These are phyloP conservation scores for Conops quadrifasciatus DNA, from an alignment of 2,888 invertebrate genomes.

Conservation along the genomic window DNA sequence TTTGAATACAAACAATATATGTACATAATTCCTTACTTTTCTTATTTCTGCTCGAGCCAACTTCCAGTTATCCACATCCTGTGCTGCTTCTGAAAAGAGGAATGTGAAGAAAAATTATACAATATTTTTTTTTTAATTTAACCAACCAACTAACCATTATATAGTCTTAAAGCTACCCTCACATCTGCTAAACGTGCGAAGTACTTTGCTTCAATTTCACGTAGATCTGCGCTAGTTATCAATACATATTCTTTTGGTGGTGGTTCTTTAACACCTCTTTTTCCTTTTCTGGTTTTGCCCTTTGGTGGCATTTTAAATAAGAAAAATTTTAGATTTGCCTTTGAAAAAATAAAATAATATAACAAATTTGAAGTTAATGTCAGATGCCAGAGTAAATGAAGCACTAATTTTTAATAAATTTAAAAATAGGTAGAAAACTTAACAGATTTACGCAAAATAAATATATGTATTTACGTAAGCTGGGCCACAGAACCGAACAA, in stretches of 20 bases:
- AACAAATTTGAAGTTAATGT: no score
- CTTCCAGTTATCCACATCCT: slow-evolving; percentile 37
- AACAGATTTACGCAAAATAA: no score
- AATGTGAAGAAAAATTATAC: not conserved
- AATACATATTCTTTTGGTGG: slow-evolving; percentile 43
- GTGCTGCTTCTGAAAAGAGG: slow-evolving; percentile 41
- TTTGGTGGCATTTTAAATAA: slow-evolving; percentile 21
- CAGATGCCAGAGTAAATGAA: no score
- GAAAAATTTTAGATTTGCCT: not conserved
- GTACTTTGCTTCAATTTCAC: slow-evolving; percentile 45
- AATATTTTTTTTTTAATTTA: not conserved
- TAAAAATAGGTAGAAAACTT: no score
- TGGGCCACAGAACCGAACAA: no score
- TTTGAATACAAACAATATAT: no score
- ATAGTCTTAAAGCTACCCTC: slow-evolving; percentile 39
- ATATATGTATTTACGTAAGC: no score
- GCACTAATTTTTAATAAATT: no score
- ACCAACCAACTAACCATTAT: slow-evolving; percentile 47
- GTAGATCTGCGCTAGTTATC: slow-evolving; percentile 47
- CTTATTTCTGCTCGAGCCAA: slow-evolving; percentile 19
- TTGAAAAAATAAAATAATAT: no score
- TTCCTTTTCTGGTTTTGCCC: not conserved
- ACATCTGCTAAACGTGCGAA: slow-evolving; percentile 49
- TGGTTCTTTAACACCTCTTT: slow-evolving; percentile 10
- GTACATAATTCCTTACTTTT: slow-evolving; percentile 24